These are phyloP conservation scores for Suncus etruscus DNA, from an alignment of 2,113 vertebrate genomes.

Conservation along the genomic window DNA sequence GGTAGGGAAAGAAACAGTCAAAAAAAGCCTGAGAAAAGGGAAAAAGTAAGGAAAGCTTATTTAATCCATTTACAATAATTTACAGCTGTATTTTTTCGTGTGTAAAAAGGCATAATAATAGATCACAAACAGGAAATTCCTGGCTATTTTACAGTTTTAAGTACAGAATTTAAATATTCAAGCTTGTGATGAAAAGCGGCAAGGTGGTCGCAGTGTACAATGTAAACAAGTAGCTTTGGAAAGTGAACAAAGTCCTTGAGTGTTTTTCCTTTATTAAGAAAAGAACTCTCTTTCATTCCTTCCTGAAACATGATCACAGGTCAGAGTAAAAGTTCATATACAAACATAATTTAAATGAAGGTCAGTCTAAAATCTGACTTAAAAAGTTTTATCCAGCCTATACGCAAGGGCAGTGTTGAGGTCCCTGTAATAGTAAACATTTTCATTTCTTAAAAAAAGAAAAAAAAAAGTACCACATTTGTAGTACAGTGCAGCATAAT, in stretches of 20 bases:
- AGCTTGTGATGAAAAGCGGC: conserved; percentile 94
- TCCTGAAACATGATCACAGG: conserved; percentile 89
- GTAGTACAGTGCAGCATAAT: conserved; percentile 94
- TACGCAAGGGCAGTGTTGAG: conserved; percentile 94
- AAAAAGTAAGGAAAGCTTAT: conserved; percentile 89
- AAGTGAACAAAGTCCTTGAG: conserved; percentile 94
- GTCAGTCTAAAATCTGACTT: conserved; percentile 92
- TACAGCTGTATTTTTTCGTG: conserved; percentile 92
- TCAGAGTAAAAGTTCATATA: conserved; percentile 88
- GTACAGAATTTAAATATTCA: conserved; percentile 99
- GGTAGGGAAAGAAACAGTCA: conserved; percentile 94
- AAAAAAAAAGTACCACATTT: conserved; percentile 94
- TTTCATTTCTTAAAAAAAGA: conserved; percentile 93
- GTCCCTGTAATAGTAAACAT: conserved; percentile 95
- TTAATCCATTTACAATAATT: conserved; percentile 98
- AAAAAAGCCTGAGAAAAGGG: conserved; percentile 93
- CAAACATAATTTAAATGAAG: conserved; percentile 90
- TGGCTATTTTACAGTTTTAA: conserved; percentile 94
- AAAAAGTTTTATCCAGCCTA: conserved; percentile 94
- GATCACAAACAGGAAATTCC: conserved; percentile 91
- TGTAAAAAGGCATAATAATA: conserved; percentile 92
- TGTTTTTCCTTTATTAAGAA: conserved; percentile 88
- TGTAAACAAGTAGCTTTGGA: conserved; percentile 99
- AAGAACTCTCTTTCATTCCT: conserved; percentile 87
- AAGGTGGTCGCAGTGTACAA: conserved; percentile 94